Conservation (phyloP, 2,797 vertebrate species). For the Myotis vivesi region DNA sequence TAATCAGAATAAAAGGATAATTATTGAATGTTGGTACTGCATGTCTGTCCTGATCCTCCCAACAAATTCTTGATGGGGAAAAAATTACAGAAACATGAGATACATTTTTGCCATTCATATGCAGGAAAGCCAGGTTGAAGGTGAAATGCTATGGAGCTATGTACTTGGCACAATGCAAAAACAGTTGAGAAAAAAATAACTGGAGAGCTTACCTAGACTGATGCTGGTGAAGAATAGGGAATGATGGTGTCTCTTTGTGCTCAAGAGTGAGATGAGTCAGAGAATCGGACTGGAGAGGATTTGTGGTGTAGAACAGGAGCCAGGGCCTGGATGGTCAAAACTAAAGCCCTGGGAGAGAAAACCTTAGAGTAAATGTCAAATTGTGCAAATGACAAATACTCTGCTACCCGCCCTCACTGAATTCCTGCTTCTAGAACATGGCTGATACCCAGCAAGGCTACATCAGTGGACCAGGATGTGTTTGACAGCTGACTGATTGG, state of each 20-base stretch:
- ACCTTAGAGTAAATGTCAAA: neutral
- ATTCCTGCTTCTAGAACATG: neutral
- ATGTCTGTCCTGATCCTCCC: neutral
- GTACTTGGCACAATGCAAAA: neutral
- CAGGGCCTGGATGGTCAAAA: neutral
- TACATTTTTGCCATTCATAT: neutral
- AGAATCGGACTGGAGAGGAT: neutral
- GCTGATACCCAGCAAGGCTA: neutral
- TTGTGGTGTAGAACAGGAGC: neutral
- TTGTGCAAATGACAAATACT: neutral
- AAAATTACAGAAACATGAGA: neutral
- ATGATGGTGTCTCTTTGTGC: neutral
- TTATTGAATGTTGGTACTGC: neutral
- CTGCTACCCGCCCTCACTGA: fast-evolving
- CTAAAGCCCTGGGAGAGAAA: neutral
- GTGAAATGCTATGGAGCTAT: neutral
- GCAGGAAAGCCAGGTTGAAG: neutral
- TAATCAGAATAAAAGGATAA: neutral
- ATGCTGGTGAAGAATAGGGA: neutral
- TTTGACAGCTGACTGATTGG: neutral
- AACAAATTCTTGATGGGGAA: neutral
- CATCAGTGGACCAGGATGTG: no score
- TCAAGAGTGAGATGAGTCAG: neutral
- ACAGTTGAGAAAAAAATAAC: neutral
- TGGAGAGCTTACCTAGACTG: neutral